Evolutionary conservation across 2,797 vertebrate genomes (phyloP), one percentile per base, ranked within the genome.

Genomic region (Psittacula derbiana): DNA sequence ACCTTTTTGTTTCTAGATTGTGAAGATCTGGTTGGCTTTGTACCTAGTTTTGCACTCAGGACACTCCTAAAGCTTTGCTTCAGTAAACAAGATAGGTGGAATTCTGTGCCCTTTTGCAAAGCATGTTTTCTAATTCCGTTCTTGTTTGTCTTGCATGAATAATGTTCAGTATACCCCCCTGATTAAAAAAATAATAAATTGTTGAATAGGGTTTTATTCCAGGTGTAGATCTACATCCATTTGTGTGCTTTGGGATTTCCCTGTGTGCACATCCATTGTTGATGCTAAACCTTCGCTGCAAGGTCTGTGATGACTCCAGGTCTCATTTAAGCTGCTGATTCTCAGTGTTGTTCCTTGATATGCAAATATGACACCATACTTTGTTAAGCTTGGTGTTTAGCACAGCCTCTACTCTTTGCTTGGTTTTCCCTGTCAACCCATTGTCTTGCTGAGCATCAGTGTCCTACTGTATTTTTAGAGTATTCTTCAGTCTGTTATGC

Each of bases 61-160:
- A 17, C 46, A 40, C 40, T 92, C 38, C 36, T 88, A 53, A 78
- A 40, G 16, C 38, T 92, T 90, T 43, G 21, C 12, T 84, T 88
- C 43, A n/a, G 3, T 65, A 84, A 65, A 15, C 2, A 10, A 74
- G 52, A 75, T 47, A 91, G 75, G 44, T 83, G 57, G 76, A 88
- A 18, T 90, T 90, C 61, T 47, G 16, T 94, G 49, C 57, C 72
- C 75, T 88, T 89, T 65, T 62, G 57, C 64, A 60, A 80, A 87
- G 43, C 36, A 20, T 24, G 19, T 80, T 80, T 96, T 67, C 36
- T 71, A 74, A 86, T 70, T 76, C 55, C 66, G 86, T 76, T 87
- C 49, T 87, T 92, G 38, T 90, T 94, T 91, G 25, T 78, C 31
- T 94, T 1, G 1, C 40, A 49, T 61, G 61, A 92, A 90, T 78